These are phyloP conservation scores for rat (Rattus norvegicus) DNA, from an alignment of 2,113 vertebrate genomes.

Conservation along the genomic window GRCr8 NC_086035.1:55405001-55405500, in stretches of 20 bases:
- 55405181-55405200: background rate
- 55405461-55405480: background rate
- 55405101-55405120: background rate
- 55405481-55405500: background rate
- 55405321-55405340: too few species aligned
- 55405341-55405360: background rate
- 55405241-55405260: accelerated
- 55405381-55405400: background rate
- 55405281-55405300: background rate
- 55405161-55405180: background rate
- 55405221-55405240: background rate
- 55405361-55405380: background rate
- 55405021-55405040: background rate
- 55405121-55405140: background rate
- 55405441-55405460: background rate
- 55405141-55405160: accelerated
- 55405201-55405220: background rate
- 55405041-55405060: background rate
- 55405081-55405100: background rate
- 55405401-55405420: background rate
- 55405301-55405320: background rate
- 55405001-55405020: background rate
- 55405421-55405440: background rate
- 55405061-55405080: background rate
- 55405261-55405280: background rate